Evolutionary conservation across 1,140 invertebrate genomes (phyloP).

Genomic region (Drosophila orosa): DNA sequence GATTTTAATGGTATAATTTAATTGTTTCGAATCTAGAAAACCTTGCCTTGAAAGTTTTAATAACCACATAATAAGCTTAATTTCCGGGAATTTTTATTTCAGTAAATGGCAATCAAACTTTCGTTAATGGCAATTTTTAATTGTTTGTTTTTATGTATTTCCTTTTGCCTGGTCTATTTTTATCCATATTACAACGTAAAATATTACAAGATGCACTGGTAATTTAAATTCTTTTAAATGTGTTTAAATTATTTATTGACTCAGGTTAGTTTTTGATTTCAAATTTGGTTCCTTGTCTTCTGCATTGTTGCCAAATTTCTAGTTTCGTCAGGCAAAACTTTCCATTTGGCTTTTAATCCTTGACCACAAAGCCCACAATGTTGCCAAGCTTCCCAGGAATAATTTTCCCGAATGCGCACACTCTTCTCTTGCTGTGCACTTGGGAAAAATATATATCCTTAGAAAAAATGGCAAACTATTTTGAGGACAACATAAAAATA

Average conservation of each 20-base stretch:
- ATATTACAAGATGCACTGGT: background rate
- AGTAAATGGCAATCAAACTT: background rate
- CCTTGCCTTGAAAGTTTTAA: background rate
- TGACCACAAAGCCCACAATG: slow-evolving; percentile 3
- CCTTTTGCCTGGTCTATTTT: slow-evolving; percentile 13
- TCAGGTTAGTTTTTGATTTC: background rate
- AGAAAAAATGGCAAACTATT: background rate
- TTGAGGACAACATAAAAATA: background rate
- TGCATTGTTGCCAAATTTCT: background rate
- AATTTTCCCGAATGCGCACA: slow-evolving; percentile 2
- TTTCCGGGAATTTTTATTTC: background rate
- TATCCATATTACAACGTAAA: slow-evolving; percentile 1
- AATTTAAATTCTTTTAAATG: background rate
- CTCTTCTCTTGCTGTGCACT: background rate
- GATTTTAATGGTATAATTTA: background rate
- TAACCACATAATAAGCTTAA: background rate
- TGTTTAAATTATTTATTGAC: background rate
- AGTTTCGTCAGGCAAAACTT: background rate
- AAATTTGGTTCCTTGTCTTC: background rate
- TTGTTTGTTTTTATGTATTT: background rate
- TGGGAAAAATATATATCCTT: background rate
- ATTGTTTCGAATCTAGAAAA: background rate
- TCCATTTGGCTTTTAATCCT: background rate
- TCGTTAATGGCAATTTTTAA: slow-evolving; percentile 5
- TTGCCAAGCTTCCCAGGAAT: slow-evolving; percentile 3